These are phyloP conservation scores for Rhinolophus sinicus DNA, from an alignment of 2,113 vertebrate genomes.

Conservation along the genomic window DNA sequence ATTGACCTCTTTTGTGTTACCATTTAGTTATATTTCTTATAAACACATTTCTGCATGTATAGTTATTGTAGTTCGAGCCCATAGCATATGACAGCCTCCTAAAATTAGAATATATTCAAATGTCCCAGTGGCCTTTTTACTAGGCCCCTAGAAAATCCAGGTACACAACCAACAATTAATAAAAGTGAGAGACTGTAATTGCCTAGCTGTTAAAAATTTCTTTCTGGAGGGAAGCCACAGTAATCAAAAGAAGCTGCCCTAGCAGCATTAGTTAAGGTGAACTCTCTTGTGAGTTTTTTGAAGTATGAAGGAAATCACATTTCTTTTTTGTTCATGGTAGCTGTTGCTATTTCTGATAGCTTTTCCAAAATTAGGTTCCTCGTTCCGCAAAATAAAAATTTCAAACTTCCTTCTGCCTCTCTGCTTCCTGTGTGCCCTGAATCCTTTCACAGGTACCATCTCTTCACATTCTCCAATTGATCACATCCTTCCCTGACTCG, in stretches of 20 bases:
- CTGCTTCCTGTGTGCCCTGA: fast-evolving
- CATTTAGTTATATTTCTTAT: slow-evolving; percentile 31
- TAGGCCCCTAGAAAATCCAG: slow-evolving; percentile 36
- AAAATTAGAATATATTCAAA: slow-evolving; percentile 61
- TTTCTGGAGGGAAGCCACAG: background rate
- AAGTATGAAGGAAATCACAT: slow-evolving; percentile 43
- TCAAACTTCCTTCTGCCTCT: background rate
- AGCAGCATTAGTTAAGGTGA: background rate
- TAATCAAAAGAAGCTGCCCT: slow-evolving; percentile 8
- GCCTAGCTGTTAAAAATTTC: background rate
- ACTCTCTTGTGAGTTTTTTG: background rate
- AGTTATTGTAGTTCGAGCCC: background rate
- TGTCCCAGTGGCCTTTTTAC: background rate
- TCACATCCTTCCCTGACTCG: background rate
- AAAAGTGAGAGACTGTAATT: slow-evolving; percentile 22
- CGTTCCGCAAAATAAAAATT: background rate
- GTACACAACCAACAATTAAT: slow-evolving; percentile 52
- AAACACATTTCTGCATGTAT: background rate
- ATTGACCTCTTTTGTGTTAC: background rate
- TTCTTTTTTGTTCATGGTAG: slow-evolving; percentile 4
- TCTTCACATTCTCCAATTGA: too few relatives aligned
- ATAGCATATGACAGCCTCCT: background rate
- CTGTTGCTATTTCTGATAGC: slow-evolving; percentile 6
- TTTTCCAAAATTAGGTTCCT: slow-evolving; percentile 16
- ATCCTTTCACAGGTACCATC: background rate